Base-by-base conservation (phyloP, 2,888 invertebrate genomes). In the Melitaea athalia region DNA sequence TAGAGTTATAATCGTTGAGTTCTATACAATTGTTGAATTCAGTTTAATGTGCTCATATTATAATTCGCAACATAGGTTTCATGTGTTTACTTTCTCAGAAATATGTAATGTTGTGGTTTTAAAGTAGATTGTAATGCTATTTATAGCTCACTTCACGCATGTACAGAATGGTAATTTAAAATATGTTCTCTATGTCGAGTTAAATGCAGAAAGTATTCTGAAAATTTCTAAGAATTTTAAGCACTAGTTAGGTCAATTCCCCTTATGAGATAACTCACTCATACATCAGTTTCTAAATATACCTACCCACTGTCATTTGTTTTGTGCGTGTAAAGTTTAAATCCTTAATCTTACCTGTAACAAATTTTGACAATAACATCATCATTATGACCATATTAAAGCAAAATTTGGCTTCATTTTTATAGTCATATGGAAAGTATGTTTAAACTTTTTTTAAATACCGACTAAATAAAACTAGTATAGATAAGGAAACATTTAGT, bases 61-160 rank as follows among this genome's bases (percentile, higher is more conserved):
- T 11, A 49, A 67, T 57, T 67, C 62, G 31, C 55, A 55, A 15
- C 55, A 55, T 67, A 55, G 45, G 38, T 49, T 49, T 62, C 45
- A 55, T 55, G 62, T 50, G 43, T 33, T 31, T 53, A 45, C 63
- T 43, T 67, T 67, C 67, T 52, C 33, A 63, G 67, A 63, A 67
- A 59, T 63, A 42, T 50, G 59, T 59, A 63, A 63, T 52, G 62
- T 49, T 52, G 52, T 52, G 43, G 45, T 63, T 24, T 67, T 63
- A 45, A 67, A 67, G 63, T 67, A 67, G 67, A 63, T 63, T 57
- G 67, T 53, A 31, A 38, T 17, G 33, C 55, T 61, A 50, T 62
- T 59, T 15, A 38, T 57, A 57, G 33, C 33, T 33, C 7, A 31
- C 15, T 15, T 57, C 38, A 10, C 15, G 11, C 15, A 17, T 57